Evolutionary conservation across 2,797 vertebrate species (phyloP).

Genomic region (Spizella passerina): DNA sequence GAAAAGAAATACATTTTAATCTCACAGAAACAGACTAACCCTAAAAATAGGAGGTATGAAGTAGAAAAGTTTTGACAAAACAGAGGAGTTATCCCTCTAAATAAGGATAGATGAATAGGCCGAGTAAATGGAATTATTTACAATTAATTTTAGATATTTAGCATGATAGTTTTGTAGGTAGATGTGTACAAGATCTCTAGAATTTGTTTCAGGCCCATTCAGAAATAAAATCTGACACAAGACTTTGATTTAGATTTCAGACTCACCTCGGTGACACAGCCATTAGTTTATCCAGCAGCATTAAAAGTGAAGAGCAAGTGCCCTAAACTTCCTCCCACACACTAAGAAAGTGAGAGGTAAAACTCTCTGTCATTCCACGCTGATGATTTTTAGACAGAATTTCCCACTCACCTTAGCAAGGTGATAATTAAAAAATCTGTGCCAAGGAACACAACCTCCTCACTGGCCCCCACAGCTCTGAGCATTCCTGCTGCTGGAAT

Average conservation of each 20-base stretch:
- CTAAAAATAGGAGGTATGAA: not conserved
- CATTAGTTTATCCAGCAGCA: not conserved
- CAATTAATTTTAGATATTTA: not conserved
- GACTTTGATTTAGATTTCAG: not conserved
- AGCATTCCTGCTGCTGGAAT: not conserved
- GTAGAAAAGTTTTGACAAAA: not conserved
- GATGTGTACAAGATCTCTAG: not conserved
- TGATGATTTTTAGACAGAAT: not conserved
- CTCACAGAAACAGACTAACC: not conserved
- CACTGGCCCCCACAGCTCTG: not conserved
- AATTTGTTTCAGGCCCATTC: not conserved
- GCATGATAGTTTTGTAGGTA: not conserved
- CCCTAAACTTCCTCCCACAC: not conserved
- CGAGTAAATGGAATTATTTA: not conserved
- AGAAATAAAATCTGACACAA: not conserved
- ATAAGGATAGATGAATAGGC: not conserved
- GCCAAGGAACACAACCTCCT: not conserved
- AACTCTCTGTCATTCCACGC: not conserved
- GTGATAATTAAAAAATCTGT: conserved; percentile 11
- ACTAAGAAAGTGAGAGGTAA: not conserved
- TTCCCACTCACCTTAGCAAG: conserved; percentile 22
- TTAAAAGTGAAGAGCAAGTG: not conserved
- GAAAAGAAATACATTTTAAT: not conserved
- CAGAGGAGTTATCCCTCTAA: not conserved
- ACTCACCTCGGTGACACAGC: rapidly evolving